Evolutionary conservation across 2,113 vertebrate genomes (phyloP).

Genomic region (Melanostigma gelatinosum): DNA sequence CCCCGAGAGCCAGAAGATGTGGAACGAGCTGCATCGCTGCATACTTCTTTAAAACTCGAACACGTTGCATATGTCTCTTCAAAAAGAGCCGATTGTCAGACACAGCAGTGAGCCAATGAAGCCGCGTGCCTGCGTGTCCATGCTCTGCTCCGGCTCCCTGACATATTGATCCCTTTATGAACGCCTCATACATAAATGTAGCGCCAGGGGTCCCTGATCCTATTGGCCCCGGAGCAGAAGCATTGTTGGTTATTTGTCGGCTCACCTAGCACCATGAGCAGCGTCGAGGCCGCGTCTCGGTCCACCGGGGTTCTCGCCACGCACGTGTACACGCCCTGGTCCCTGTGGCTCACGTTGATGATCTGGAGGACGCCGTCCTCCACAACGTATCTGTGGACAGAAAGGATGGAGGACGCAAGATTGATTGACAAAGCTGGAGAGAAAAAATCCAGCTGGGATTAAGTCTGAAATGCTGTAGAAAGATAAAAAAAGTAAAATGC

Average conservation of each 20-base stretch:
- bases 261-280: constrained; percentile 91
- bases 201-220: constrained; percentile 14
- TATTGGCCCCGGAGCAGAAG: constrained; percentile 10
- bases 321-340: constrained; percentile 89
- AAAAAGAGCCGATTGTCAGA: neutral
- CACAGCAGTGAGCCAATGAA: constrained; percentile 19
- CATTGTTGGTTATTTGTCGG: neutral
- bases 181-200: constrained; percentile 23
- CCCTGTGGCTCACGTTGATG: constrained; percentile 84
- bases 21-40: constrained; percentile 33
- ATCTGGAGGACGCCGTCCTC: constrained; percentile 89
- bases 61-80: constrained; percentile 15
- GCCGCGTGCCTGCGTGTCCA: constrained; percentile 7
- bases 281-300: constrained; percentile 66
- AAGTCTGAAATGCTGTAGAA: neutral
- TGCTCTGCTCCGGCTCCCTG: constrained; percentile 33
- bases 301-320: constrained; percentile 88
- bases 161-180: constrained; percentile 47
- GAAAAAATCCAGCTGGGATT: constrained; percentile 30
- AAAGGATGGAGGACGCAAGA: constrained; percentile 25
- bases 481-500: neutral
- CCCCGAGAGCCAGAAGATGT: constrained; percentile 34
- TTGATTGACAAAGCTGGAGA: constrained; percentile 43
- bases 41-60: constrained; percentile 10
- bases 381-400: constrained; percentile 78